Evolutionary conservation across 2,113 vertebrate genomes (phyloP).

Genomic region (Dendrocopos noguchii): DNA sequence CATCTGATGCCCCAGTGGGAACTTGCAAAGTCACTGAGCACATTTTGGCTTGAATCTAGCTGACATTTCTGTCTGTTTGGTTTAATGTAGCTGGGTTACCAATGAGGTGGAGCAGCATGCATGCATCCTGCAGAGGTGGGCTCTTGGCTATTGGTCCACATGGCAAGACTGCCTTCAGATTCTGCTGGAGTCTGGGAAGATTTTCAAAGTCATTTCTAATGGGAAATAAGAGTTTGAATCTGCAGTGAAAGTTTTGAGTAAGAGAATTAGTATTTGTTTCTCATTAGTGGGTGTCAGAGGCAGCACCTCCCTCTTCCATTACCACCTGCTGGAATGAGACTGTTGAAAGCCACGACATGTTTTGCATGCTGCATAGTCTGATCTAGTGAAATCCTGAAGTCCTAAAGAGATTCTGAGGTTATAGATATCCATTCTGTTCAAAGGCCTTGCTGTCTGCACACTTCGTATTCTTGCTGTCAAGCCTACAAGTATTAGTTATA

Average conservation of each 20-base stretch:
- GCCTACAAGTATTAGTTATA: neutral
- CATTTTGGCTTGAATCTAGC: conserved; percentile 57
- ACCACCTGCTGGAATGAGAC: neutral
- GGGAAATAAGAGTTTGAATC: neutral
- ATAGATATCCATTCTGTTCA: neutral
- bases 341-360: neutral
- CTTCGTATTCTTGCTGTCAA: neutral
- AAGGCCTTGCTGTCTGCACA: neutral
- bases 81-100: conserved; percentile 66
- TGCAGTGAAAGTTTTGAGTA: neutral
- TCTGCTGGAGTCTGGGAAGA: neutral
- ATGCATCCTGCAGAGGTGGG: neutral
- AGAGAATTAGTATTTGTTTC: neutral
- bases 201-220: conserved; percentile 12
- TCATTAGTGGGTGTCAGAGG: no score
- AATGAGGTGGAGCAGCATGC: neutral
- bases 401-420: neutral
- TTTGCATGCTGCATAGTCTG: neutral
- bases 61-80: conserved; percentile 62
- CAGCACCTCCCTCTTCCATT: neutral
- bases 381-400: neutral
- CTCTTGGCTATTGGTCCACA: neutral
- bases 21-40: conserved; percentile 65
- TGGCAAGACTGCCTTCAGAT: neutral
- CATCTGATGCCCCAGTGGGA: conserved; percentile 54